These are phyloP conservation scores for Poecile atricapillus DNA, from an alignment of 2,113 vertebrate genomes.

Conservation along the genomic window DNA sequence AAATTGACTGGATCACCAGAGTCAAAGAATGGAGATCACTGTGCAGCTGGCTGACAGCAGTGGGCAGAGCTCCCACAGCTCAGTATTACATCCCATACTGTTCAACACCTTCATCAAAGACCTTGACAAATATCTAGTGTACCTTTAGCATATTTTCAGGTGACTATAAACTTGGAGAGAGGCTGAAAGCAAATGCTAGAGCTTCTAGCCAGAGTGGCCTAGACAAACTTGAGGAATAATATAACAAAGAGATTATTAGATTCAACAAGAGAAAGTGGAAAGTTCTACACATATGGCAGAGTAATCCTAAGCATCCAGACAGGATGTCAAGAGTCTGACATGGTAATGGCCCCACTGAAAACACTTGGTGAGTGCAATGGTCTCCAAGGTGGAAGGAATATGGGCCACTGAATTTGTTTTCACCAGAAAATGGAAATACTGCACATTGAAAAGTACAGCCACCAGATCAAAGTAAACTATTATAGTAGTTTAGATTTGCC, in stretches of 20 bases:
- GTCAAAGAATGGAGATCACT: background rate
- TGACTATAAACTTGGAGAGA: background rate
- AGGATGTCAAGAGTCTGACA: background rate
- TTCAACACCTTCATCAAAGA: background rate
- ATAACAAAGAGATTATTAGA: background rate
- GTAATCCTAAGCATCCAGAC: background rate
- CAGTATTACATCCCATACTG: background rate
- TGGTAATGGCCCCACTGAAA: background rate
- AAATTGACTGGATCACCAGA: background rate
- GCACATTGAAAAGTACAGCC: rapidly evolving
- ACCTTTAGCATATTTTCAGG: background rate
- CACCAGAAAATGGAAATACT: background rate
- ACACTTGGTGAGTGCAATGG: background rate
- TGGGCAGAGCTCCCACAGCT: background rate
- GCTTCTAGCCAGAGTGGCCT: background rate
- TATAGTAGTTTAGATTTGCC: too few relatives aligned
- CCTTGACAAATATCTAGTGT: rapidly evolving
- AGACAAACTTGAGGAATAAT: background rate
- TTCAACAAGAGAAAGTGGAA: background rate
- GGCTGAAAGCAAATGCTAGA: background rate
- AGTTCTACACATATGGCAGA: background rate
- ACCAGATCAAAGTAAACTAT: background rate
- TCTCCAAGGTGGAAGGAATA: background rate
- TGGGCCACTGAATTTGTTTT: background rate
- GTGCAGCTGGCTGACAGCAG: background rate